Evolutionary conservation across 2,797 vertebrate species (phyloP).

Genomic region (Lepidocolaptes lacrymiger): DNA sequence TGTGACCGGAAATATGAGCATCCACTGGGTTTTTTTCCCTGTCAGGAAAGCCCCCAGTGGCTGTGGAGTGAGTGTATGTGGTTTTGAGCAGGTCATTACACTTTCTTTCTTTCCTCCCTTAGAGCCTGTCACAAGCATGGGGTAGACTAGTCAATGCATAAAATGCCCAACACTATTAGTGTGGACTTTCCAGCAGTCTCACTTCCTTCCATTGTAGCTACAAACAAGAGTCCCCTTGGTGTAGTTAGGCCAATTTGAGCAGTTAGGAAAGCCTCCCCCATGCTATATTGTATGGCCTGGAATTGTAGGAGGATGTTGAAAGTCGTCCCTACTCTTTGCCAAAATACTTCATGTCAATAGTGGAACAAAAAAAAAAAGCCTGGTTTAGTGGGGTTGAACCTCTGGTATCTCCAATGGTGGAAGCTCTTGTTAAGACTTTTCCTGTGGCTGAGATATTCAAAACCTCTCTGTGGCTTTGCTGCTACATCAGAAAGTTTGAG

Average conservation of each 20-base stretch:
- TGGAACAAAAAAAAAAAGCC: not conserved
- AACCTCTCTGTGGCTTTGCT: not conserved
- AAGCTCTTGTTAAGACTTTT: not conserved
- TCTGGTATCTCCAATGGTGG: not conserved
- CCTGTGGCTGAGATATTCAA: not conserved
- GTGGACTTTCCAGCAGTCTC: not conserved
- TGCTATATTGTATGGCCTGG: not conserved
- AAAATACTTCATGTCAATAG: not conserved
- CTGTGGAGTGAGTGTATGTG: not conserved
- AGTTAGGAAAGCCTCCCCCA: not conserved
- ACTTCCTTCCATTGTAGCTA: not conserved
- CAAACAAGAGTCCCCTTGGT: not conserved
- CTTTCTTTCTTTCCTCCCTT: not conserved
- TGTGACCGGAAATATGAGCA: constrained; percentile 46
- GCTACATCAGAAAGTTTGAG: not conserved
- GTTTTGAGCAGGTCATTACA: not conserved
- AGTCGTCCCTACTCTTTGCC: not conserved
- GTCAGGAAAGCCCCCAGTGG: not conserved
- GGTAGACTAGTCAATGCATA: not conserved
- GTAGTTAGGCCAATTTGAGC: not conserved
- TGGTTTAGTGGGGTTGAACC: not conserved
- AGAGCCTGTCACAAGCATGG: not conserved
- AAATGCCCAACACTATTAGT: not conserved
- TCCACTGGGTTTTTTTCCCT: not conserved
- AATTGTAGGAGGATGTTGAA: not conserved